A percentile compares a stretch with the other conserved stretches of the same genome.
phyloP scores from a whole-genome alignment of 2,888 invertebrate genomes.

The Ernsta delagoae region DNA sequence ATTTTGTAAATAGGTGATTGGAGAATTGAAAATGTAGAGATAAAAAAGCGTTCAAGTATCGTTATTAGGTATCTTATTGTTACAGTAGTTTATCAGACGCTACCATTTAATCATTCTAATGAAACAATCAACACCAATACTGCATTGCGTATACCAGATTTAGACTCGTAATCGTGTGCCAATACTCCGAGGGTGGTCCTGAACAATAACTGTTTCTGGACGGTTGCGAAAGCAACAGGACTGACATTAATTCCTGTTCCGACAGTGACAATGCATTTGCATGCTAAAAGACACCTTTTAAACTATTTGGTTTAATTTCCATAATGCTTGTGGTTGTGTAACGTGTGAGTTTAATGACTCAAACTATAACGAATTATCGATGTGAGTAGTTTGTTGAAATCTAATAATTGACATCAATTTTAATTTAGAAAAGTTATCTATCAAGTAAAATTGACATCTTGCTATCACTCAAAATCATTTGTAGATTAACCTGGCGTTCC shows the following conservation, averaged over 20 bases:
- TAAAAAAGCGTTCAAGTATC: too few species aligned
- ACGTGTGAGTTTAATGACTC: too few species aligned
- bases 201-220: constrained; percentile 32
- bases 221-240: constrained; percentile 27
- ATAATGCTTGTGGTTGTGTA: not conserved
- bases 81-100: too few species aligned
- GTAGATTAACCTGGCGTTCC: not conserved
- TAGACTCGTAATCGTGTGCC: constrained; percentile 18
- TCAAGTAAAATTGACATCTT: too few species aligned
- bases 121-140: not conserved
- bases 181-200: constrained; percentile 32
- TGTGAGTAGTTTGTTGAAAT: too few species aligned
- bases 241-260: constrained; percentile 20
- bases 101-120: not conserved
- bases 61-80: too few species aligned
- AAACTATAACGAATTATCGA: too few species aligned
- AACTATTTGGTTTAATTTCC: not conserved
- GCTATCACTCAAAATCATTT: too few species aligned
- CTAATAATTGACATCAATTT: too few species aligned
- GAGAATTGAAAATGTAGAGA: too few species aligned
- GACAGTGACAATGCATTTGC: constrained; percentile 12
- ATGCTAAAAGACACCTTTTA: constrained; percentile 13
- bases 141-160: not conserved
- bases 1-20: too few species aligned
- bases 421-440: too few species aligned